A percentile compares a stretch with the other conserved stretches of the same genome.
Conservation (phyloP, 2,797 vertebrate genomes). For the Lates japonicus region DNA sequence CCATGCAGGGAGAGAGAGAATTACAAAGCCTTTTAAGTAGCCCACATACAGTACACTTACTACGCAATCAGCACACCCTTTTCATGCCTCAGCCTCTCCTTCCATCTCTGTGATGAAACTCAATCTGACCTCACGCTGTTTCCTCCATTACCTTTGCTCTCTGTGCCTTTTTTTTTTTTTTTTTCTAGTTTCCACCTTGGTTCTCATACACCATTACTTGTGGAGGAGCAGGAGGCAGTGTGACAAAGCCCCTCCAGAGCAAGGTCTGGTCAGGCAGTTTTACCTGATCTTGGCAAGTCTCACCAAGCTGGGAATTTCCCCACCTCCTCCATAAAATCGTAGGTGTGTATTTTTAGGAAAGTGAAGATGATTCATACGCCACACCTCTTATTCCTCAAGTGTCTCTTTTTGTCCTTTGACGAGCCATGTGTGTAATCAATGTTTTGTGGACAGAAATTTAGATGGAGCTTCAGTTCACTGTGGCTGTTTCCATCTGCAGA, state of each 20-base stretch:
- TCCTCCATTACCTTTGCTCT: constrained; percentile 35
- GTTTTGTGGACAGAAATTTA: constrained; percentile 19
- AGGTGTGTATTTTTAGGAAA: constrained; percentile 23
- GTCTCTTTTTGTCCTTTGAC: neutral
- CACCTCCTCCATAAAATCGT: too few relatives aligned
- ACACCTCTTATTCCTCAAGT: neutral
- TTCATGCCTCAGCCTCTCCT: constrained; percentile 17
- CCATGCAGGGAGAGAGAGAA: neutral
- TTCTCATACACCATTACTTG: constrained; percentile 4
- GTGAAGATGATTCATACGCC: constrained; percentile 20
- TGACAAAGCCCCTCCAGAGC: too few relatives aligned
- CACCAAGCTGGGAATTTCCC: too few relatives aligned
- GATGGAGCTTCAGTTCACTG: constrained; percentile 18
- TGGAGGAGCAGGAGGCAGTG: constrained; percentile 30
- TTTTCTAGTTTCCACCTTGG: constrained; percentile 27
- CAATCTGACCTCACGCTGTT: constrained; percentile 52
- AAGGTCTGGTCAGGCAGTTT: too few relatives aligned
- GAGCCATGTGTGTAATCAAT: neutral
- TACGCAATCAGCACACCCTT: constrained; percentile 51
- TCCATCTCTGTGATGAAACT: constrained; percentile 23
- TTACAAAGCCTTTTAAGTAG: constrained; percentile 17
- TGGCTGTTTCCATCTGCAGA: constrained; percentile 43
- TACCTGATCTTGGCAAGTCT: too few relatives aligned
- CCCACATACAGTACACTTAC: constrained; percentile 9
- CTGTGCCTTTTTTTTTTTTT: neutral